Conservation (phyloP, 2,797 vertebrate genomes). For the Hozukius guyotensis region DNA sequence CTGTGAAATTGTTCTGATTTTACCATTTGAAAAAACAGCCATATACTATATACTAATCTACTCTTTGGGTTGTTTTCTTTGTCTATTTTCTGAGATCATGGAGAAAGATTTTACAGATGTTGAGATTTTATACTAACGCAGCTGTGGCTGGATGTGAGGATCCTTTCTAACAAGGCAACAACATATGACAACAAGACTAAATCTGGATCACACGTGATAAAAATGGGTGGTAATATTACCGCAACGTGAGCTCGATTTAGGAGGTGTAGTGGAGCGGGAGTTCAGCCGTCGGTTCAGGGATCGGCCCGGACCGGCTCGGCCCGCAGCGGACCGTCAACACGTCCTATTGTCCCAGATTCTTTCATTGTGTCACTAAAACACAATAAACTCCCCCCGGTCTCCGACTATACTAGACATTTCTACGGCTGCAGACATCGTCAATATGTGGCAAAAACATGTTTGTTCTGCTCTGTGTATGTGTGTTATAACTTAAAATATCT, state of each 20-base stretch:
- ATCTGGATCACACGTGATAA: slow-evolving; percentile 47
- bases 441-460: slow-evolving; percentile 67
- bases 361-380: slow-evolving; percentile 86
- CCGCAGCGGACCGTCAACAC: slow-evolving; percentile 19
- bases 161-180: slow-evolving; percentile 19
- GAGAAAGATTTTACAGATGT: neutral
- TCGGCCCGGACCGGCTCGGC: neutral
- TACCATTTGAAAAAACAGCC: neutral
- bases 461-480: neutral
- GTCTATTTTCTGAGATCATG: neutral
- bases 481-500: neutral
- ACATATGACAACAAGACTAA: slow-evolving; percentile 49
- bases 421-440: slow-evolving; percentile 85
- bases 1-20: neutral
- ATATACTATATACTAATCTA: too few relatives aligned
- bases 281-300: neutral
- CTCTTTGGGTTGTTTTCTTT: too few relatives aligned
- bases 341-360: slow-evolving; percentile 79
- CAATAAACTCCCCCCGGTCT: slow-evolving; percentile 74
- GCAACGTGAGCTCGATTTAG: slow-evolving; percentile 9
- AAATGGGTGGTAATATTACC: slow-evolving; percentile 14
- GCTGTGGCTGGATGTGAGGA: too few relatives aligned
- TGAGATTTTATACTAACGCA: too few relatives aligned
- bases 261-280: neutral
- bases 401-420: slow-evolving; percentile 77